These are phyloP conservation scores for Mus pahari DNA, from an alignment of 2,113 vertebrate genomes.

Conservation along the genomic window DNA sequence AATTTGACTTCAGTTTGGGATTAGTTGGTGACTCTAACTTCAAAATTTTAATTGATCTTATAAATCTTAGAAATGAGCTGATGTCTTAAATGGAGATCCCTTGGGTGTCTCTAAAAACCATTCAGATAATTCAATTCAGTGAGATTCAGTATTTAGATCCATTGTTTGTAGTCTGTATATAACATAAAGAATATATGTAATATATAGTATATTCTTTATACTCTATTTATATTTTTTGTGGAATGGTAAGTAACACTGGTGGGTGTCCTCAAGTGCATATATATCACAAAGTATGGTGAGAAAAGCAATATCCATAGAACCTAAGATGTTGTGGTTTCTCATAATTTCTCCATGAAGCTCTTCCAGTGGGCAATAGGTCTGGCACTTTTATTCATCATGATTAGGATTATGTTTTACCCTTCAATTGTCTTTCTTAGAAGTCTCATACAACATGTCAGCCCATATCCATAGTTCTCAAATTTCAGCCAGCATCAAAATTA, in stretches of 20 bases:
- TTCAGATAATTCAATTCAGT: not conserved
- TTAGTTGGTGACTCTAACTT: conserved; percentile 33
- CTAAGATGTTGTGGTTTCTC: not conserved
- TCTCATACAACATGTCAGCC: not conserved
- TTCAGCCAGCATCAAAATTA: not conserved
- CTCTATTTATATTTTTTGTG: not conserved
- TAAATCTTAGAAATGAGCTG: not conserved
- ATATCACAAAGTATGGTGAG: not conserved
- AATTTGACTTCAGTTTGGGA: not conserved
- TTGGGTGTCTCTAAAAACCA: not conserved
- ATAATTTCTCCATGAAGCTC: not conserved
- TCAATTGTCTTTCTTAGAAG: not conserved
- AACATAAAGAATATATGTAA: not conserved
- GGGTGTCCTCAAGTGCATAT: not conserved
- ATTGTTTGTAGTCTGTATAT: not conserved
- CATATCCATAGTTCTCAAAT: not conserved
- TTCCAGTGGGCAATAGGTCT: not conserved
- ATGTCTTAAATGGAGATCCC: conserved; percentile 19
- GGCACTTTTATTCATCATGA: not conserved
- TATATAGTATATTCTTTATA: not conserved
- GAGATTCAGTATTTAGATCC: not conserved
- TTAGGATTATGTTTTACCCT: not conserved
- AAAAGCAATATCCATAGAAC: not conserved
- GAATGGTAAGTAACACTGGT: not conserved
- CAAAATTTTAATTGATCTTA: conserved; percentile 15